phyloP scores from a whole-genome alignment of 2,797 vertebrate genomes.

The Dryobates pubescens region DNA sequence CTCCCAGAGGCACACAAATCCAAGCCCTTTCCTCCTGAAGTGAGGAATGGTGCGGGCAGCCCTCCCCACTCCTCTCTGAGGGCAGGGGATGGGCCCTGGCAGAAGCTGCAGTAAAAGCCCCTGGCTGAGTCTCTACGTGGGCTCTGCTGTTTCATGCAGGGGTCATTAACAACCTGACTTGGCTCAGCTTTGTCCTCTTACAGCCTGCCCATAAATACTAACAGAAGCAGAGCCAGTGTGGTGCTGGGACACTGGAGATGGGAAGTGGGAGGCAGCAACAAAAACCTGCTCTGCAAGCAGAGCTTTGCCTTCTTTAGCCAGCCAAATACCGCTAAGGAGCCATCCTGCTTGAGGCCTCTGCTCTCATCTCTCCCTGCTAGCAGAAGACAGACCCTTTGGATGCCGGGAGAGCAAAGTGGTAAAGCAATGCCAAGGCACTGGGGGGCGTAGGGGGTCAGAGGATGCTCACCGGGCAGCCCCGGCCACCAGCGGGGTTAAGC shows the following conservation, averaged over 20 bases:
- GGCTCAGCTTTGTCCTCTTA: not conserved
- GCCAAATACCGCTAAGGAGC: fast-evolving
- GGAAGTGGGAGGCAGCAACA: not conserved
- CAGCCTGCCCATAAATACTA: constrained; percentile 52
- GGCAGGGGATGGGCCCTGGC: not conserved
- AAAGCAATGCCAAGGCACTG: not conserved
- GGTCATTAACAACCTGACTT: constrained; percentile 44
- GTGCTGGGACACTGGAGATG: not conserved
- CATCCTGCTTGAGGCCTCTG: not conserved
- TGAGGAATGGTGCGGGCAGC: not conserved
- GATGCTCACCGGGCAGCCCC: not conserved
- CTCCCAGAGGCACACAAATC: not conserved
- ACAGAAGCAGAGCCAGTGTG: not conserved
- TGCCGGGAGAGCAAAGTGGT: fast-evolving
- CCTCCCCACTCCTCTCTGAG: not conserved
- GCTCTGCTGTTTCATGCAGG: constrained; percentile 18
- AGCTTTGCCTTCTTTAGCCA: not conserved
- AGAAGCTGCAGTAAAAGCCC: constrained; percentile 50
- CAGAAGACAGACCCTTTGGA: not conserved
- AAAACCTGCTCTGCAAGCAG: fast-evolving
- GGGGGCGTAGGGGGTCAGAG: not conserved
- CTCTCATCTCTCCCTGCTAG: not conserved
- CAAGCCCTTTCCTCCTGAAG: not conserved
- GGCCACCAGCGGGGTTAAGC: fast-evolving
- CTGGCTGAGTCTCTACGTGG: constrained; percentile 1